Evolutionary conservation across 2,888 invertebrate genomes (phyloP), one percentile per base, ranked within the genome.

Genomic region (Leptopilina myrica): DNA sequence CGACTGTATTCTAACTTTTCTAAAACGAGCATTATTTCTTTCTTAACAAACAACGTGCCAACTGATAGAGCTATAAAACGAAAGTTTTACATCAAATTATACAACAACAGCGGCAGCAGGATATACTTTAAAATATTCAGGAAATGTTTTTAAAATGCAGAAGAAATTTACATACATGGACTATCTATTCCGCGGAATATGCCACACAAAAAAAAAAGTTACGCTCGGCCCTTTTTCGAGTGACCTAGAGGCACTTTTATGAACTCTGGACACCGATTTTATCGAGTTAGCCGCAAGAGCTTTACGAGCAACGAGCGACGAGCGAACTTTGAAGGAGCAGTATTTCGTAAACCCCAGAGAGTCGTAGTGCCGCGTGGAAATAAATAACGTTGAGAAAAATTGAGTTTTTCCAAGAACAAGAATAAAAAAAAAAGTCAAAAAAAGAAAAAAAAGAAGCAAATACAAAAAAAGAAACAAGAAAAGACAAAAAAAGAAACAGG

Each of bases 191-290:
- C 11, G 69, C 56, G 15, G 62, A 33, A 26, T 26, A 56, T 56
- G 56, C 56, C n/a, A 56, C 43, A 43, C 5, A 43, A 8, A 43
- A 43, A 43, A 43, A 26, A 26, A 67, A 78, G 62, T 78, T 78
- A 43, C 78, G 33, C 20, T 67, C 67, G 66, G 46, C 69, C n/a
- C 78, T 49, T 59, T 59, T 59, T 69, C 49, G 49, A 64, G 53
- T 78, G 73, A 69, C 62, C 69, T 67, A 46, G n/a, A 78, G 78
- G 49, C 78, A 69, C 78, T 59, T 73, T 62, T 69, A 59, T 69
- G 78, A 78, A 64, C 64, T 69, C 73, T 73, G 73, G 78, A 78
- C 73, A 75, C 67, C 78, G 78, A 78, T 78, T 78, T 78, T 73
- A 78, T 78, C 69, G 78, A 78, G 78, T 64, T 78, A 33, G 62